These are phyloP conservation scores for Paramuricea clavata DNA, from an alignment of 92 coral and sea anemone species.

Conservation along the genomic window DNA sequence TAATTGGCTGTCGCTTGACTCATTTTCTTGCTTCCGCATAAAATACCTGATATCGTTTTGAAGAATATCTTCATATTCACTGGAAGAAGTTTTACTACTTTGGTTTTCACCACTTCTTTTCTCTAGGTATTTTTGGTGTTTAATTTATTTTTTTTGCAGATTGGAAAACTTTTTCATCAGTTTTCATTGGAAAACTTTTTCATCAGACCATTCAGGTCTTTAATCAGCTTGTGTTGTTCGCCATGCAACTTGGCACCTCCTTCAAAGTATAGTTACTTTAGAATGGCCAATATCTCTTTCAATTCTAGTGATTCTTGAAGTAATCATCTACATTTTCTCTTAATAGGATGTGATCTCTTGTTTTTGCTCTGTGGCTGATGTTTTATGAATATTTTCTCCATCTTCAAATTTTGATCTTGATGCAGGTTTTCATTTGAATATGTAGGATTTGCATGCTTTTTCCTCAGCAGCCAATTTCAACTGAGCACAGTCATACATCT, in stretches of 20 bases:
- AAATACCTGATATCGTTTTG: neutral
- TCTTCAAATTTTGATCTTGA: neutral
- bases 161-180: neutral
- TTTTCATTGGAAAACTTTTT: constrained; percentile 40
- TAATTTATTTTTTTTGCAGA: constrained; percentile 36
- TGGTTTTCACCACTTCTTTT: constrained; percentile 11
- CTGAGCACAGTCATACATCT: constrained; percentile 44
- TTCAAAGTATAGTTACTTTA: constrained; percentile 36
- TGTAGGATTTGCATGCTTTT: constrained; percentile 45
- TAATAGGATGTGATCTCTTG: no score
- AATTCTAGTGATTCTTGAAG: neutral
- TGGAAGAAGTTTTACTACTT: constrained; percentile 18
- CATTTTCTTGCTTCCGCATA: neutral
- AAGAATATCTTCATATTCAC: constrained; percentile 8
- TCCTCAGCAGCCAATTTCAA: constrained; percentile 55
- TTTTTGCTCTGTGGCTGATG: no score
- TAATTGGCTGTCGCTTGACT: neutral
- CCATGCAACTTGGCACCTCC: constrained; percentile 33
- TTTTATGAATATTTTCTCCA: neutral
- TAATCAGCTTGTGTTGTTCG: constrained; percentile 14
- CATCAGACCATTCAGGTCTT: constrained; percentile 14
- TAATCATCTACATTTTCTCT: constrained; percentile 27
- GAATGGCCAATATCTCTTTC: constrained; percentile 14
- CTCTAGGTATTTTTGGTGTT: constrained; percentile 24
- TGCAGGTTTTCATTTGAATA: neutral